A percentile compares a stretch with the other conserved stretches of the same genome.
Conservation (phyloP, 1,140 invertebrate genomes). For the Lerema accius region DNA sequence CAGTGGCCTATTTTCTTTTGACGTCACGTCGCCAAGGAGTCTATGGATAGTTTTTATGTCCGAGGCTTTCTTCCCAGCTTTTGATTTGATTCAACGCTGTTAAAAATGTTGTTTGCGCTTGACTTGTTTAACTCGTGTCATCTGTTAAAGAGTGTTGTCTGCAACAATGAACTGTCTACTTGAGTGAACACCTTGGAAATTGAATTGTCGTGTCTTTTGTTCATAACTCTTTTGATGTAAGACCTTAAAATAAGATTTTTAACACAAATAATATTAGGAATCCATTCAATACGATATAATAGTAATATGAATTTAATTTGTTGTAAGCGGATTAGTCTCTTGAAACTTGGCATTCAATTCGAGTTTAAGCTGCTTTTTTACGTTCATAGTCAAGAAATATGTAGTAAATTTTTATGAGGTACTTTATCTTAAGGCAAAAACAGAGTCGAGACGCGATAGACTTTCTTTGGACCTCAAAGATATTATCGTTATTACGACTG, state of each 20-base stretch:
- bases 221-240: neutral
- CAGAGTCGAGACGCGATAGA: neutral
- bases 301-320: too few relatives aligned
- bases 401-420: too few relatives aligned
- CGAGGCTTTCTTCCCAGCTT: conserved; percentile 5
- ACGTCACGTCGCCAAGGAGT: conserved; percentile 48
- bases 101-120: conserved; percentile 22
- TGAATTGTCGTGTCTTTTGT: conserved; percentile 1
- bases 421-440: too few relatives aligned
- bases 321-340: too few relatives aligned
- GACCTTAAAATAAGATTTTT: neutral
- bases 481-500: neutral
- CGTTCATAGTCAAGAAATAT: too few relatives aligned
- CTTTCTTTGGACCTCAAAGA: neutral
- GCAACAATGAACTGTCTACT: conserved; percentile 16
- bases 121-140: conserved; percentile 14
- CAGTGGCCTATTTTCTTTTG: conserved; percentile 65
- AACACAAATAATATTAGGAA: neutral
- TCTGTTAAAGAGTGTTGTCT: conserved; percentile 7
- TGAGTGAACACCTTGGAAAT: conserved; percentile 7
- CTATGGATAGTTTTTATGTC: conserved; percentile 37
- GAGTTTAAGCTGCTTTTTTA: too few relatives aligned
- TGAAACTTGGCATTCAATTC: too few relatives aligned
- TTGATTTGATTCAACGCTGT: conserved; percentile 12
- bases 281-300: too few relatives aligned